Base-by-base conservation (phyloP, 2,113 vertebrate species). In the Halcyon senegalensis region DNA sequence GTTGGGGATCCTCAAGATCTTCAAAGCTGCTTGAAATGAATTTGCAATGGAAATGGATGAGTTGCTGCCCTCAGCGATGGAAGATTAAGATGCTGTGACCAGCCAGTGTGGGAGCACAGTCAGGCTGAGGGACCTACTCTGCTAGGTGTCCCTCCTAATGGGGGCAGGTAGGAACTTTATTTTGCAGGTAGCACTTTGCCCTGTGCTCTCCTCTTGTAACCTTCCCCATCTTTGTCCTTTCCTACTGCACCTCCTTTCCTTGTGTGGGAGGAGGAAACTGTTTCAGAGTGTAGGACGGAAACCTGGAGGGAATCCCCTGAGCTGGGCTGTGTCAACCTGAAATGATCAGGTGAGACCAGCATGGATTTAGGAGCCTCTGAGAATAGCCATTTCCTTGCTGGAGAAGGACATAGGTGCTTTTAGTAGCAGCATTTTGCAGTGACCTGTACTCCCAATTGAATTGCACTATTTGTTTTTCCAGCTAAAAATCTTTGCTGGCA, bases 361-460 rank as follows among this genome's bases (percentile, higher is more conserved):
- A 3, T 23, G 48, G 30, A 6, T 7, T 51, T 27, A 62, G 53
- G 33, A 68, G 17, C 31, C 33, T 10, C 30, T 58, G 46, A 56
- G 13, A 23, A 5, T 3, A 1, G 5, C 3, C 3, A 2, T 11
- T 10, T 46, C 0, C 13, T 37, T 31, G 28, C 41, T 77, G 63
- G 11, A 6, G 14, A 28, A 48, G 25, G 25, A 18, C 12, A 11
- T 1, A 3, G 11, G 6, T 48, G 25, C 43, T 27, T 17, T 33
- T 53, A n/a, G 31, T 5, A 43, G 31, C 23, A 5, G n/a, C 55
- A 2, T 10, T n/a, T 8, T 84, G 60, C 20, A n/a, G 69, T 41
- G 58, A 66, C 30, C 44, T 48, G 21, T 17, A 2, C 16, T 68
- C 25, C 74, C 9, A 33, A 0, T 0, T 48, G 35, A 48, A 58